Base-by-base conservation (phyloP, 2,888 invertebrate genomes). In the Micropterix aruncella region DNA sequence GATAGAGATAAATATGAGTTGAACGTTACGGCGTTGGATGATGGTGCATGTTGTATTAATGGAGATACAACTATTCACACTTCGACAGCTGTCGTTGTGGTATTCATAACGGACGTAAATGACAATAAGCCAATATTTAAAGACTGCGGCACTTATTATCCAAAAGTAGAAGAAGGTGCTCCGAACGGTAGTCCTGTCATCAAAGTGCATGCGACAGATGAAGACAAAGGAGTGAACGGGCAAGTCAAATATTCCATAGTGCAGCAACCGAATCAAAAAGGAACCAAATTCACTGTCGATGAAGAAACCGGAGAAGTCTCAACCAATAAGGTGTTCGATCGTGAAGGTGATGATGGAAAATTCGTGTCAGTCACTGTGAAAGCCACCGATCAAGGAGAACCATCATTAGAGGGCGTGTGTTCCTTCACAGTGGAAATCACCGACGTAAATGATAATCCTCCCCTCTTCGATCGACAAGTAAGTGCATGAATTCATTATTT, bases 301-400 rank as follows among this genome's bases (percentile, higher is more conserved):
- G 91, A 92, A 61, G 89, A 91, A 65, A 93, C 92, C 36, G 96
- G 96, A 2, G 89, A 92, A 65, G 90, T 96, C 44, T 85, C 85
- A 0, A 93, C 93, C 3, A 94, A 94, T 57, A 94, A 93, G 74
- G 92, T 93, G 16, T 95, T 96, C 60, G 94, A 96, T 68, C 80
- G 95, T 48, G 96, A 96, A 68, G 93, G 93, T 1, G 95, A 96
- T 55, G 93, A 93, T 61, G 93, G 93, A 5, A 92, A 93, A 67
- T 93, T 93, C 63, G 94, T 94, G 3, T 92, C 92, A 0, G 92
- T 94, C 3, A 96, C 95, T 0, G 91, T 96, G 0, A 95, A 96
- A 67, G 99, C 96, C 3, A 94, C 94, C 1, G 99, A 99, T 76
- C 90, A 95, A 61, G 99, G 96, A n/a, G 92, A 92, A 61, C 95